A percentile compares a stretch with the other conserved stretches of the same genome.
These are phyloP conservation scores for Chalcosyrphus nemorum DNA, from an alignment of 2,888 invertebrate species.

Conservation along the genomic window DNA sequence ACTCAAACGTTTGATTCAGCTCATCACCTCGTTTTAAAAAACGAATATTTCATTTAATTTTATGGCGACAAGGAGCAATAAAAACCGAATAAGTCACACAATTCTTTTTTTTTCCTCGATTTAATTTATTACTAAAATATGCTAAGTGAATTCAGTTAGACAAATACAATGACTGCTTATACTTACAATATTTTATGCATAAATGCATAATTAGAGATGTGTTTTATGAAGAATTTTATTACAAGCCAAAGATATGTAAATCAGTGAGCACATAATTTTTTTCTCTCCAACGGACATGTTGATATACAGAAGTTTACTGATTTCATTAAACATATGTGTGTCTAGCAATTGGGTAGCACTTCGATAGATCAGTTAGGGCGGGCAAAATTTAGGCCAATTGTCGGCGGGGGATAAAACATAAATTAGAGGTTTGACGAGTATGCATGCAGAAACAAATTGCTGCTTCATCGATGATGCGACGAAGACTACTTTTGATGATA, in stretches of 20 bases:
- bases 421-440: too few species aligned
- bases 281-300: neutral
- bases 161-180: slow-evolving; percentile 1
- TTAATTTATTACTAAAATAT: slow-evolving; percentile 11
- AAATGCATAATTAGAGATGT: slow-evolving; percentile 4
- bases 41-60: slow-evolving; percentile 25
- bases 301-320: neutral
- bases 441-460: too few species aligned
- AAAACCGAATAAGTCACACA: slow-evolving; percentile 17
- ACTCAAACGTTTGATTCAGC: slow-evolving; percentile 4
- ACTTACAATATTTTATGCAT: neutral
- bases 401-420: too few species aligned
- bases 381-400: too few species aligned
- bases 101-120: neutral
- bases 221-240: neutral
- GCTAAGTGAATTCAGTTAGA: neutral
- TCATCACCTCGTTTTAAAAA: slow-evolving; percentile 6
- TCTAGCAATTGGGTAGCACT: neutral
- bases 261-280: neutral
- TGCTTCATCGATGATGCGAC: too few species aligned
- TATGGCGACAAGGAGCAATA: neutral
- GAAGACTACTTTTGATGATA: too few species aligned
- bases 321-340: neutral
- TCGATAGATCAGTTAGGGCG: too few species aligned
- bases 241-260: neutral